phyloP scores from a whole-genome alignment of 2,797 vertebrate species.

The Sebastes itinus region DNA sequence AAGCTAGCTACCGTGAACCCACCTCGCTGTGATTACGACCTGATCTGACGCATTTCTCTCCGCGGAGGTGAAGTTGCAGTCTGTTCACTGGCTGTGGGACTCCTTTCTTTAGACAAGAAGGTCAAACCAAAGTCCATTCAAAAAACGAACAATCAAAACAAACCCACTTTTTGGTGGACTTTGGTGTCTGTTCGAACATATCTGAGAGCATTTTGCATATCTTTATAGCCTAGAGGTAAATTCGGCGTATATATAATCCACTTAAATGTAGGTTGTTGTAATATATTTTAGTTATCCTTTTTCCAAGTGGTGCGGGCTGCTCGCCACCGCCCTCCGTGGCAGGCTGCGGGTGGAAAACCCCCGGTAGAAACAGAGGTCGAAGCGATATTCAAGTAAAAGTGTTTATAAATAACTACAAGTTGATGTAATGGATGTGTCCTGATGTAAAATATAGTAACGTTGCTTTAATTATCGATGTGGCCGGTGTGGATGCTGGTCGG shows the following conservation, averaged over 20 bases:
- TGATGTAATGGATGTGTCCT: neutral
- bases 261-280: too few species aligned
- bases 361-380: fast-evolving
- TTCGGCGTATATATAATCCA: neutral
- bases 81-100: neutral
- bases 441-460: neutral
- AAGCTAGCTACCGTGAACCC: neutral
- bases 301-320: neutral
- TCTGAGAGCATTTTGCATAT: fast-evolving
- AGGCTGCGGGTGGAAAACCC: neutral
- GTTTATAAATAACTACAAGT: neutral
- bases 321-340: slow-evolving; percentile 25
- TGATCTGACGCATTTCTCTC: neutral
- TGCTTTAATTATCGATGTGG: neutral
- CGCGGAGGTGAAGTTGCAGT: neutral
- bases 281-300: neutral
- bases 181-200: fast-evolving
- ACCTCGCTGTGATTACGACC: neutral
- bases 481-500: neutral
- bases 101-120: neutral
- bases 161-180: fast-evolving
- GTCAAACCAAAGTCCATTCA: slow-evolving; percentile 14
- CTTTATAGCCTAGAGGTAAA: fast-evolving
- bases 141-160: fast-evolving
- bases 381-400: neutral